Evolutionary conservation across 2,888 invertebrate genomes (phyloP).

Genomic region (Conistra vaccinii): DNA sequence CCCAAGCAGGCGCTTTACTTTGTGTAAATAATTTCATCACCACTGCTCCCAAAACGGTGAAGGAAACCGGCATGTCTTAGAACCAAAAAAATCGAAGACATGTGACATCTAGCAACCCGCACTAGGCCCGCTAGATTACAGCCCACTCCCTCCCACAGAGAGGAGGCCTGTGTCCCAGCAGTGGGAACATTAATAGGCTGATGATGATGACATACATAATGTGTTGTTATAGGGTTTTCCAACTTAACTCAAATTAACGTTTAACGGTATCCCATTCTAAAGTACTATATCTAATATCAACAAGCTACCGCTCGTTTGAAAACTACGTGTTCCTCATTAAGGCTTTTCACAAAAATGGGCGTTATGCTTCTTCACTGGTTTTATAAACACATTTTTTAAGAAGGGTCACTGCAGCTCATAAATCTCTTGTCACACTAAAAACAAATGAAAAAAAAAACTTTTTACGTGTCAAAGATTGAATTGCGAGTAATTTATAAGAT

Average conservation of each 20-base stretch:
- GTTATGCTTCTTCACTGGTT: neutral
- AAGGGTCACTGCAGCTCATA: neutral
- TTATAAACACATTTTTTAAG: neutral
- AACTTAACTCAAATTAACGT: neutral
- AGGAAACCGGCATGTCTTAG: no score
- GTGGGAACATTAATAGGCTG: no score
- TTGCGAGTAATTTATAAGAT: neutral
- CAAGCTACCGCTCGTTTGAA: neutral
- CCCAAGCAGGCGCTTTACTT: no score
- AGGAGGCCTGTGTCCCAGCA: no score
- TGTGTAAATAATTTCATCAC: no score
- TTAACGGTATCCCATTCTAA: no score
- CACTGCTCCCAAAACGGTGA: no score
- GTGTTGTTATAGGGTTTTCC: neutral
- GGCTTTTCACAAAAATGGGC: neutral
- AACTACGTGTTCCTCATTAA: neutral
- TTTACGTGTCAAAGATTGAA: neutral
- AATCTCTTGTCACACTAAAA: neutral
- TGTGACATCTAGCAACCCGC: no score
- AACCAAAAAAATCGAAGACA: no score
- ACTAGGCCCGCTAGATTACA: no score
- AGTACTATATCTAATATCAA: neutral
- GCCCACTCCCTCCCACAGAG: no score
- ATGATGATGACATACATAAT: no score
- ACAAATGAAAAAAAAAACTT: neutral